phyloP scores from a whole-genome alignment of 2,888 invertebrate species.

The Dermolepida albohirtum region DNA sequence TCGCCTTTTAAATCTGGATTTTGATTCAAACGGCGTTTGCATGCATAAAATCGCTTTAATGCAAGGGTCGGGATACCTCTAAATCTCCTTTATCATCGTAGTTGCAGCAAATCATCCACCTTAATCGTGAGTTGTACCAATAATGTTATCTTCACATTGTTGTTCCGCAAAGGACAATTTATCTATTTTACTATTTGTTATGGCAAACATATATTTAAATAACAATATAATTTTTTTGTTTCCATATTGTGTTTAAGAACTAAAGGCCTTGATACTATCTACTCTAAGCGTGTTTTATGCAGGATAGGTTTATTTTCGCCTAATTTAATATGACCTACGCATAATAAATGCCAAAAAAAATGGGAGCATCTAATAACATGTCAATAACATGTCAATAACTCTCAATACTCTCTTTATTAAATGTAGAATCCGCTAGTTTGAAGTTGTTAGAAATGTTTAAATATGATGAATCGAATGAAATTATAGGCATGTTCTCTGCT shows the following conservation, averaged over 20 bases:
- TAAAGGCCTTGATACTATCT: background rate
- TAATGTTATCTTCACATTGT: background rate
- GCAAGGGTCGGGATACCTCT: background rate
- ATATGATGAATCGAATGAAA: background rate
- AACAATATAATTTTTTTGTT: background rate
- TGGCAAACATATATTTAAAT: background rate
- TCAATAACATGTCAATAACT: too few relatives aligned
- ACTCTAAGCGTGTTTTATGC: background rate
- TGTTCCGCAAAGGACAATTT: background rate
- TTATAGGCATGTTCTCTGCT: background rate
- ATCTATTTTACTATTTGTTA: background rate
- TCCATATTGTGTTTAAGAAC: too few relatives aligned
- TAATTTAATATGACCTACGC: constrained; percentile 8
- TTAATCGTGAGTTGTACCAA: background rate
- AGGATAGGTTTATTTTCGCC: background rate
- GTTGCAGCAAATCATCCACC: too few relatives aligned
- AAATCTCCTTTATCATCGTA: background rate
- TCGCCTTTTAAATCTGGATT: background rate
- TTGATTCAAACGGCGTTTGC: background rate
- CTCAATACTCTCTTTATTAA: background rate
- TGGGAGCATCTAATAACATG: background rate
- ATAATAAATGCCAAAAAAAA: background rate
- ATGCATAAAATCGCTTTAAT: background rate
- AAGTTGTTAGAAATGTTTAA: background rate
- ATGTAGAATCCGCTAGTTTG: too few relatives aligned